Percentiles rank a stretch among this genome's conserved stretches.
phyloP scores from a whole-genome alignment of 1,140 invertebrate species.

The Oryctes rhinoceros region DNA sequence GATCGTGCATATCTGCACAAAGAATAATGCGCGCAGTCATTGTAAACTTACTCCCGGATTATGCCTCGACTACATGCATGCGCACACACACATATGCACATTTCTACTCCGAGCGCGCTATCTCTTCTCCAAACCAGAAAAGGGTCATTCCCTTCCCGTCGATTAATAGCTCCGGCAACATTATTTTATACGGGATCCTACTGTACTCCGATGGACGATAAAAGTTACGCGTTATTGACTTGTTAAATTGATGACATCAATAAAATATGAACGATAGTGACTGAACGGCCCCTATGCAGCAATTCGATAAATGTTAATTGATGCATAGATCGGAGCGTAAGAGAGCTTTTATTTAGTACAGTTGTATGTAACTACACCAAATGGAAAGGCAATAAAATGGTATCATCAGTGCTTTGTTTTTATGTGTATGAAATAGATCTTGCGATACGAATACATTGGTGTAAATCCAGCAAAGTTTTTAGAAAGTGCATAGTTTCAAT shows the following conservation, averaged over 20 bases:
- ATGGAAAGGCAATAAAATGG: too few relatives aligned
- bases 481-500: too few relatives aligned
- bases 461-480: too few relatives aligned
- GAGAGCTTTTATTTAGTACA: not conserved
- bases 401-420: too few relatives aligned
- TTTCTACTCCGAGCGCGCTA: not conserved
- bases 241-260: slow-evolving; percentile 27
- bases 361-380: too few relatives aligned
- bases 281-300: not conserved
- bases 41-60: not conserved
- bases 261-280: slow-evolving; percentile 10
- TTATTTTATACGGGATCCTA: slow-evolving; percentile 1
- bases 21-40: slow-evolving; percentile 8
- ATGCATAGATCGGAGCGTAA: not conserved
- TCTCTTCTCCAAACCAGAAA: not conserved
- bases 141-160: slow-evolving; percentile 11
- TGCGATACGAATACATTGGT: too few relatives aligned
- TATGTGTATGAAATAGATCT: too few relatives aligned
- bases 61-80: not conserved
- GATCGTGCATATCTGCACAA: slow-evolving; percentile 7
- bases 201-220: slow-evolving; percentile 26
- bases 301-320: slow-evolving; percentile 29
- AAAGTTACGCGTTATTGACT: slow-evolving; percentile 34
- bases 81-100: not conserved
- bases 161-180: not conserved